Base-by-base conservation (phyloP, 2,888 invertebrate genomes). In the Epinotia nisella region DNA sequence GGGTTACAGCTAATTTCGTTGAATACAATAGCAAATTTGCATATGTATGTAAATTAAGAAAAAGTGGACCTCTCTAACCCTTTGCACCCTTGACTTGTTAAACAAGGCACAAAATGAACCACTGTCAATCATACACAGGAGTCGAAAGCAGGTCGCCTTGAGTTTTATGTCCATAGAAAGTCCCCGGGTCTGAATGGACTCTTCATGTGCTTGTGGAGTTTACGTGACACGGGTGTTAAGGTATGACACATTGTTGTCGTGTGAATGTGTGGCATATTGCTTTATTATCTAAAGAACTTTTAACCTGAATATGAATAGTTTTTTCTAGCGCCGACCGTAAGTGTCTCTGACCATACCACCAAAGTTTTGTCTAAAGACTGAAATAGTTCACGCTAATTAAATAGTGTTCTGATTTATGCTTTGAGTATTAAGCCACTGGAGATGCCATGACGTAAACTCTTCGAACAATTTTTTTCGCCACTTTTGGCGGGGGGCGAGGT, bases 151-250 rank as follows among this genome's bases (percentile, higher is more conserved):
- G 72, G 67, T 45, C 58, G 58, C 35, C 67, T 62, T 41, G 17
- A 61, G 39, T 67, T 72, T 70, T 72, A 72, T 68, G 72, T 58
- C 49, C 56, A 55, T 72, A 70, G 75, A 74, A 74, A 76, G 76
- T 73, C 67, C 65, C 62, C 56, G 39, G 71, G 67, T 71, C 62
- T 21, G 71, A 75, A 75, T 64, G 74, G 68, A 68, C 58, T 45
- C 59, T 73, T 61, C 64, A 13, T 79, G 67, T 61, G 74, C 74
- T 79, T 77, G 76, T 74, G 75, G 72, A 80, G 79, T 66, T 68
- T 78, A 83, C 80, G 80, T 81, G 81, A 80, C 82, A 79, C 74
- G 82, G 78, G 81, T 83, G 78, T 78, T 72, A 77, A 80, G 77
- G 76, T 75, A 82, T 80, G 74, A 76, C 65, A 62, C 76, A 83